phyloP scores from a whole-genome alignment of 2,888 invertebrate genomes.

The Caenorhabditis zanzibari region DNA sequence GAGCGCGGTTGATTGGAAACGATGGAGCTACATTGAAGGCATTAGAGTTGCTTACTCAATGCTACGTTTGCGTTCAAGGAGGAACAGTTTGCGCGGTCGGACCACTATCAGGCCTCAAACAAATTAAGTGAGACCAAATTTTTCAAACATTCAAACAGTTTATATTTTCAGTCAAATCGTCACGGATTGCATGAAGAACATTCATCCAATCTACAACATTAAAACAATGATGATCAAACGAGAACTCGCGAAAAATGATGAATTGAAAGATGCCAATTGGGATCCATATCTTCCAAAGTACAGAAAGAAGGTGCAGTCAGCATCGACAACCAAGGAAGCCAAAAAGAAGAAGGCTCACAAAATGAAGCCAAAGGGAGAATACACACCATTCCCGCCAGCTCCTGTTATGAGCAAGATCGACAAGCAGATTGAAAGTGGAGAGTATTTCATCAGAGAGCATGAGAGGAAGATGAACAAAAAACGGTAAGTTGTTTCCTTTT shows the following conservation, averaged over 20 bases:
- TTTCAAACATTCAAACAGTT: too few species aligned
- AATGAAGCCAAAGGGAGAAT: slow-evolving; percentile 93
- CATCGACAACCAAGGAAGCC: slow-evolving; percentile 77
- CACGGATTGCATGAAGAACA: slow-evolving; percentile 97
- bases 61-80: slow-evolving; percentile 93
- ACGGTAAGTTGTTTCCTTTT: slow-evolving; percentile 38
- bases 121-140: slow-evolving; percentile 83
- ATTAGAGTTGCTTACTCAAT: slow-evolving; percentile 95
- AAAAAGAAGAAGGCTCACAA: slow-evolving; percentile 85
- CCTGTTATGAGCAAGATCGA: slow-evolving; percentile 95
- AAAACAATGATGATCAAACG: slow-evolving; percentile 95
- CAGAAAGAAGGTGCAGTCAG: slow-evolving; percentile 88
- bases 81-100: slow-evolving; percentile 98
- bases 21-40: slow-evolving; percentile 98
- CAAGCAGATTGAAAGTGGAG: slow-evolving; percentile 94
- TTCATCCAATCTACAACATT: slow-evolving; percentile 98
- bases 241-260: slow-evolving; percentile 95
- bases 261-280: slow-evolving; percentile 95
- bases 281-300: slow-evolving; percentile 96
- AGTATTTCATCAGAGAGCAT: slow-evolving; percentile 92
- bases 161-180: slow-evolving; percentile 88
- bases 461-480: slow-evolving; percentile 84
- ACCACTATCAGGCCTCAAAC: slow-evolving; percentile 90
- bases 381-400: slow-evolving; percentile 98
- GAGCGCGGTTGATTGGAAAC: slow-evolving; percentile 95